A percentile compares a stretch with the other conserved stretches of the same genome.
These are phyloP conservation scores for Penaeus chinensis DNA, from an alignment of 1,140 invertebrate genomes.

Conservation along the genomic window DNA sequence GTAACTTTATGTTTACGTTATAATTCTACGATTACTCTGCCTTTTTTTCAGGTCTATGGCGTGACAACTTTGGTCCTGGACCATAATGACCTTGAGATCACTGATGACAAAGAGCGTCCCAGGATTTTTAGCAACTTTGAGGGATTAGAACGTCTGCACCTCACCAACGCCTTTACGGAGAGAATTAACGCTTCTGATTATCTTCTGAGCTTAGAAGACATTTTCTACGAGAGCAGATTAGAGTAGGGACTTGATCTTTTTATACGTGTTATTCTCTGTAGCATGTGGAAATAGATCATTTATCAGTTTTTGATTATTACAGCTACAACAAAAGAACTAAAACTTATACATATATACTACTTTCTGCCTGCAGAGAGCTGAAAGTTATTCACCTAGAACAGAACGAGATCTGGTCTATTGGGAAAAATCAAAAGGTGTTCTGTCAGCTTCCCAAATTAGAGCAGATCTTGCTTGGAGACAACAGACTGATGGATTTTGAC, in stretches of 20 bases:
- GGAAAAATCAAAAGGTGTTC: constrained; percentile 76
- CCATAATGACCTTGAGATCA: constrained; percentile 79
- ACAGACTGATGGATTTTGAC: constrained; percentile 73
- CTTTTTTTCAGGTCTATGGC: constrained; percentile 73
- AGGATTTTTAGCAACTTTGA: constrained; percentile 83
- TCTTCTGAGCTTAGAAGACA: constrained; percentile 74
- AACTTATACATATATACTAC: too few relatives aligned
- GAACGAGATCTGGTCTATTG: constrained; percentile 78
- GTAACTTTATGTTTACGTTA: too few relatives aligned
- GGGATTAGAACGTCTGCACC: constrained; percentile 78
- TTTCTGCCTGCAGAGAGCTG: constrained; percentile 68
- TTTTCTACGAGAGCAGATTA: constrained; percentile 78
- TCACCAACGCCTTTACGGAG: constrained; percentile 82
- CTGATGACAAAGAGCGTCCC: constrained; percentile 76
- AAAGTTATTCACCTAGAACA: constrained; percentile 82
- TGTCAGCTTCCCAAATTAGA: constrained; percentile 77
- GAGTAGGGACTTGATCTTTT: constrained; percentile 64
- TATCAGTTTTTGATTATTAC: neutral
- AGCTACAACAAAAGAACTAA: too few relatives aligned
- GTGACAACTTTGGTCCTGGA: constrained; percentile 81
- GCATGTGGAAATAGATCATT: neutral
- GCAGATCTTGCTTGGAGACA: constrained; percentile 79
- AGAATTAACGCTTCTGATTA: constrained; percentile 64
- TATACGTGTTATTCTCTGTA: neutral
- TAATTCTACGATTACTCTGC: too few relatives aligned